Conservation (phyloP, 2,113 vertebrate species). For the Heteronetta atricapilla region DNA sequence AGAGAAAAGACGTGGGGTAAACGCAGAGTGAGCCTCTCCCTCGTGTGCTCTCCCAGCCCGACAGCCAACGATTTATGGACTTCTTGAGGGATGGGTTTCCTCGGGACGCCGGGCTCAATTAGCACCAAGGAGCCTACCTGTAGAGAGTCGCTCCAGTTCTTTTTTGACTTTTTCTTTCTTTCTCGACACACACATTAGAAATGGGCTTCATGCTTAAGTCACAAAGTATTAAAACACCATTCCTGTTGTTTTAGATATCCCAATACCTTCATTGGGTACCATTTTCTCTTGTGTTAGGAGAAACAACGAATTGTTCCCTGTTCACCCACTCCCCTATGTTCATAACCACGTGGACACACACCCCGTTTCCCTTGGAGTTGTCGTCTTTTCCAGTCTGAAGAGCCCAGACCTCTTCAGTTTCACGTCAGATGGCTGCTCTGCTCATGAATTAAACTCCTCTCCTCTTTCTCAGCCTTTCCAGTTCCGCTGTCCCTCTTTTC, state of each 20-base stretch:
- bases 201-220: background rate
- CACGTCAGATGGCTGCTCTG: background rate
- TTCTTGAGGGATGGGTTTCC: background rate
- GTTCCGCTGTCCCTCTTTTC: background rate
- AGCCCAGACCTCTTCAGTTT: background rate
- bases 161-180: background rate
- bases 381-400: background rate
- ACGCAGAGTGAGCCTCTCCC: background rate
- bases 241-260: background rate
- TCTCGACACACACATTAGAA: background rate
- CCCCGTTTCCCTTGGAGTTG: background rate
- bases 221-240: background rate
- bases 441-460: background rate
- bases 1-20: background rate
- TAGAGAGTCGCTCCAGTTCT: background rate
- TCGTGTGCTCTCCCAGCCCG: background rate
- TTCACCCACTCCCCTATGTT: background rate
- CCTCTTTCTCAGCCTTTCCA: background rate
- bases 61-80: background rate
- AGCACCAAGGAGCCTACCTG: background rate
- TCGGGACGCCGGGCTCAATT: background rate
- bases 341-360: fast-evolving
- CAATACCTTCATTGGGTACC: background rate
- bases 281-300: background rate
- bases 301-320: background rate